Conservation (phyloP, 2,797 vertebrate species). For the Brotula barbata region DNA sequence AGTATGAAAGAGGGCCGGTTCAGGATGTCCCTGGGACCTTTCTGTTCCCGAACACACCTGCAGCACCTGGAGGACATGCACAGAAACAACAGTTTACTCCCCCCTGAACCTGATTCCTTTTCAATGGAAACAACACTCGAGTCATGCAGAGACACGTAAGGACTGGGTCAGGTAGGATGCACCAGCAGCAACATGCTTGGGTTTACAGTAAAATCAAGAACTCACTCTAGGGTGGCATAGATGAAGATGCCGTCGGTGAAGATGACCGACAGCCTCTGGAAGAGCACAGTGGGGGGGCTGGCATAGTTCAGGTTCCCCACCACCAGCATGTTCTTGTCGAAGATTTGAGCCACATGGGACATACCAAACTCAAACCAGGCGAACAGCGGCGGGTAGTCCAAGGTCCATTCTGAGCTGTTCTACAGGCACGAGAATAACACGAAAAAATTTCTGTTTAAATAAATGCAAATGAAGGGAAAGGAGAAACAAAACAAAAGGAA, state of each 20-base stretch:
- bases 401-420: conserved; percentile 92
- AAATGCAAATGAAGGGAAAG: too few species aligned
- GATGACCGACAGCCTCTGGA: conserved; percentile 92
- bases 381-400: conserved; percentile 97
- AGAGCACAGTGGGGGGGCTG: conserved; percentile 83
- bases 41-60: conserved; percentile 79
- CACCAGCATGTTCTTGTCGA: conserved; percentile 88
- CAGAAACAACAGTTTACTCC: conserved; percentile 15
- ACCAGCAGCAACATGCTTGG: too few species aligned
- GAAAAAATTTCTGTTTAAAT: too few species aligned
- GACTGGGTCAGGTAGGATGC: too few species aligned
- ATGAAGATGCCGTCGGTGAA: conserved; percentile 85
- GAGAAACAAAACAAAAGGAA: too few species aligned
- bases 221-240: conserved; percentile 88
- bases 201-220: conserved; percentile 18
- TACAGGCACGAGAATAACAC: too few species aligned
- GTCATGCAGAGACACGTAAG: too few species aligned
- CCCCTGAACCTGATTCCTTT: too few species aligned
- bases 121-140: too few species aligned
- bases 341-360: conserved; percentile 84
- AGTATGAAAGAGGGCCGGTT: conserved; percentile 86
- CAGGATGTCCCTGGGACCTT: conserved; percentile 78
- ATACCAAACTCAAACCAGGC: conserved; percentile 92
- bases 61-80: conserved; percentile 82
- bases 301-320: conserved; percentile 86